phyloP scores from a whole-genome alignment of 2,113 vertebrate genomes.

The Periophthalmodon schlosseri region DNA sequence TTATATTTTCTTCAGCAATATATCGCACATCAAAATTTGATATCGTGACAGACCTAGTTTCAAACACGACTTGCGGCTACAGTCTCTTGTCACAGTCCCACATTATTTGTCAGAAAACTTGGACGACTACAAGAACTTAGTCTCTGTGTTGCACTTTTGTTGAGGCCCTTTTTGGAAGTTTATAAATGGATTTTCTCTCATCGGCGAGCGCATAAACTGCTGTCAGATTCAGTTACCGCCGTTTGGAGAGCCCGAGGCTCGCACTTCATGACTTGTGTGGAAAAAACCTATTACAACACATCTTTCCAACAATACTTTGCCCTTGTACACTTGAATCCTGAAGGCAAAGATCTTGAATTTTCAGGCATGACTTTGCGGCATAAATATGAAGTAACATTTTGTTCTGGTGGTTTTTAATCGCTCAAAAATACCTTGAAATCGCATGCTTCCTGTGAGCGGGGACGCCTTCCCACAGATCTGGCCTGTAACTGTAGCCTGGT shows the following conservation, averaged over 20 bases:
- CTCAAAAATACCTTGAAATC: no score
- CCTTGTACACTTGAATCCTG: slow-evolving; percentile 7
- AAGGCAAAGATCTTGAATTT: slow-evolving; percentile 14
- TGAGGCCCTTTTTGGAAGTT: slow-evolving; percentile 13
- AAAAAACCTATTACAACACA: slow-evolving; percentile 30
- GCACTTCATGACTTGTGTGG: slow-evolving; percentile 24
- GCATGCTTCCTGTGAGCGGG: no score
- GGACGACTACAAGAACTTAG: neutral
- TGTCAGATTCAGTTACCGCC: slow-evolving; percentile 31
- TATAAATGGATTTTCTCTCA: slow-evolving; percentile 18
- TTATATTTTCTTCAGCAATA: no score
- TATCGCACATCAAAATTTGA: no score
- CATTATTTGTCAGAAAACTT: neutral
- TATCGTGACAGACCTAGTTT: no score
- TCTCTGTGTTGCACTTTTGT: neutral
- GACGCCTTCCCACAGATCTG: no score
- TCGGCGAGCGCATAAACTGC: slow-evolving; percentile 22
- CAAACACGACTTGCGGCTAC: neutral
- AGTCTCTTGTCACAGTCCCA: neutral
- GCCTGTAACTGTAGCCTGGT: no score
- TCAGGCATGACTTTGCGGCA: slow-evolving; percentile 19
- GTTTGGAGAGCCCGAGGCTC: slow-evolving; percentile 25
- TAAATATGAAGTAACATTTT: no score
- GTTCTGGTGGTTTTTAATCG: no score
- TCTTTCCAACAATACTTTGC: slow-evolving; percentile 46